phyloP scores from a whole-genome alignment of 2,888 invertebrate species.

The Tromatobia lineatoria region DNA sequence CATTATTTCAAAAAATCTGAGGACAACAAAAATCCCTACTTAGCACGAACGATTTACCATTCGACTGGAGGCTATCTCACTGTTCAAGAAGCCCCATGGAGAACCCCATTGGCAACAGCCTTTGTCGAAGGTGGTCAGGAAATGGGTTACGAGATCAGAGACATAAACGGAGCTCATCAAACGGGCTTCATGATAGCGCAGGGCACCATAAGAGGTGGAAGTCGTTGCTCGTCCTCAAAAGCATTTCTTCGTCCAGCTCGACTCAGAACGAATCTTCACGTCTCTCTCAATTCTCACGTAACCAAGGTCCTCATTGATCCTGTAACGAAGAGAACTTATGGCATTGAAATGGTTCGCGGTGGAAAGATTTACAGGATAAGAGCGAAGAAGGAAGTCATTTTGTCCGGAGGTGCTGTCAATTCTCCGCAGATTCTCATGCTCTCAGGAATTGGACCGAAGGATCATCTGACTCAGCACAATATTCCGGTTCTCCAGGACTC shows the following conservation, averaged over 20 bases:
- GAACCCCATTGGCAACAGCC: constrained; percentile 93
- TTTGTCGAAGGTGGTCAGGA: constrained; percentile 94
- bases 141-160: constrained; percentile 94
- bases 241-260: constrained; percentile 94
- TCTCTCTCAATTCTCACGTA: constrained; percentile 93
- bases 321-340: constrained; percentile 91
- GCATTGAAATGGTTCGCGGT: constrained; percentile 93
- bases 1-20: constrained; percentile 96
- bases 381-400: constrained; percentile 94
- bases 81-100: constrained; percentile 94
- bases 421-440: constrained; percentile 97
- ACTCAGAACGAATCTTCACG: constrained; percentile 93
- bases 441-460: constrained; percentile 94
- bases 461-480: constrained; percentile 89
- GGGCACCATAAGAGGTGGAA: constrained; percentile 92
- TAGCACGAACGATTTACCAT: constrained; percentile 93
- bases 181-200: constrained; percentile 96
- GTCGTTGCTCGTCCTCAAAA: constrained; percentile 95
- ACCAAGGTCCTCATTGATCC: constrained; percentile 87
- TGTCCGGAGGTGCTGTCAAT: constrained; percentile 96
- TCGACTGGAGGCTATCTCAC: constrained; percentile 93
- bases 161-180: constrained; percentile 95
- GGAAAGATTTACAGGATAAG: constrained; percentile 91
- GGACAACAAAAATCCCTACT: constrained; percentile 95
- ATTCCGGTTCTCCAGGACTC: constrained; percentile 94